phyloP scores from a whole-genome alignment of 1,140 invertebrate genomes.

The Euura saliciscinereae region DNA sequence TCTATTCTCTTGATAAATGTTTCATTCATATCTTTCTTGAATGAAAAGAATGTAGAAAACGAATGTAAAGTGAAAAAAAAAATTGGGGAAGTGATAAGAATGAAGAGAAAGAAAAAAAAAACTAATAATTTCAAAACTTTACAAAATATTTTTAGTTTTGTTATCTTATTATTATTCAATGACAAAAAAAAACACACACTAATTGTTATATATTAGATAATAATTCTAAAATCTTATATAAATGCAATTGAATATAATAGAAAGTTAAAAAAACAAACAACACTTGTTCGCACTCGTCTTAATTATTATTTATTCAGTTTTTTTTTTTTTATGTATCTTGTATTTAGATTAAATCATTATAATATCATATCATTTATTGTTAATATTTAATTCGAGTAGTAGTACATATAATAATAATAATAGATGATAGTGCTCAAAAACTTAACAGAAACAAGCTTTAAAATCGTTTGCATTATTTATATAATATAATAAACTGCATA shows the following conservation, averaged over 20 bases:
- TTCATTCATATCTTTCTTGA: too few species aligned
- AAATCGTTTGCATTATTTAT: background rate
- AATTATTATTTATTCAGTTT: background rate
- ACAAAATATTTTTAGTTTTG: too few species aligned
- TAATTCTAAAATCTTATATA: slow-evolving; percentile 11
- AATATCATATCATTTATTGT: background rate
- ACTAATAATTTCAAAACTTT: background rate
- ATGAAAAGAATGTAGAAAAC: too few species aligned
- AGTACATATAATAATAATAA: slow-evolving; percentile 18
- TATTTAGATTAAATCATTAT: background rate
- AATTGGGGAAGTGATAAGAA: background rate
- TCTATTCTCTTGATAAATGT: too few species aligned
- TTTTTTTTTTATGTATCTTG: background rate
- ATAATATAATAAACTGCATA: too few species aligned
- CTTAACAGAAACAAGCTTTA: slow-evolving; percentile 44
- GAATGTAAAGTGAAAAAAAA: too few species aligned
- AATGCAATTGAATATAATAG: slow-evolving; percentile 1
- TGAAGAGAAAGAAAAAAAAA: background rate
- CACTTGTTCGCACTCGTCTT: background rate
- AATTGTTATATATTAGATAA: too few species aligned
- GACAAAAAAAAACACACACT: background rate
- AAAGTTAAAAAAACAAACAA: background rate
- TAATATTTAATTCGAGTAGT: background rate
- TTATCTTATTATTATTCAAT: background rate
- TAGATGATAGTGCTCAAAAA: slow-evolving; percentile 37